Base-by-base conservation (phyloP, 1,140 invertebrate species). In the Caenorhabditis tropicalis region DNA sequence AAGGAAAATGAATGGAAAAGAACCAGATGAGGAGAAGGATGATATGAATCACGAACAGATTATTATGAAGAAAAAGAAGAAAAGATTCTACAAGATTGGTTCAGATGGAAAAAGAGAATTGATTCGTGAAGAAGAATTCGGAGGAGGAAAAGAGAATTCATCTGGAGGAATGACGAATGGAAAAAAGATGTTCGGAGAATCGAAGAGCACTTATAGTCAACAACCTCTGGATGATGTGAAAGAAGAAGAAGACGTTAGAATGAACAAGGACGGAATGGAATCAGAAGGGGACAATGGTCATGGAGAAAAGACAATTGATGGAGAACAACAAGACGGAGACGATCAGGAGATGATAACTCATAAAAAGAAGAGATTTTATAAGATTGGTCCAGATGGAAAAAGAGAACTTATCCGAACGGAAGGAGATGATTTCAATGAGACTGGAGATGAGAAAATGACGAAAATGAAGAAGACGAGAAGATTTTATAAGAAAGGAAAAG, bases 81-180 rank as follows among this genome's bases (percentile, higher is more conserved):
- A 36, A 36, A 65, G 65, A 46, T 43, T 43, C 36, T 74, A 74
- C n/a, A n/a, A 15, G 5, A 46, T 74, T 12, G 65, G 65, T 12
- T 10, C 65, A 43, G 65, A 74, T 27, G 65, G 65, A 46, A 74
- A 74, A 15, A 31, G 65, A 31, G 65, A 74, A 46, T 15, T 74
- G 15, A n/a, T 74, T 3, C 24, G 65, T n/a, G 36, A 65, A 36
- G 58, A 65, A 36, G 58, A 36, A n/a, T 6, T 43, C 12, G 49
- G 49, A 51, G 49, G 49, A 6, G 49, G n/a, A 6, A 5, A 19
- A 46, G 43, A 16, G 43, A 46, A 46, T 5, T 19, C 6, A 51
- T 19, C 9, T 12, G 48, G n/a, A 51, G 48, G n/a, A 0, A n/a
- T 51, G 48, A 16, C 15, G 10, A 19, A 19, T 51, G 48, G 0